Evolutionary conservation across 2,888 invertebrate genomes (phyloP).

Genomic region (Aleiodes alternator): DNA sequence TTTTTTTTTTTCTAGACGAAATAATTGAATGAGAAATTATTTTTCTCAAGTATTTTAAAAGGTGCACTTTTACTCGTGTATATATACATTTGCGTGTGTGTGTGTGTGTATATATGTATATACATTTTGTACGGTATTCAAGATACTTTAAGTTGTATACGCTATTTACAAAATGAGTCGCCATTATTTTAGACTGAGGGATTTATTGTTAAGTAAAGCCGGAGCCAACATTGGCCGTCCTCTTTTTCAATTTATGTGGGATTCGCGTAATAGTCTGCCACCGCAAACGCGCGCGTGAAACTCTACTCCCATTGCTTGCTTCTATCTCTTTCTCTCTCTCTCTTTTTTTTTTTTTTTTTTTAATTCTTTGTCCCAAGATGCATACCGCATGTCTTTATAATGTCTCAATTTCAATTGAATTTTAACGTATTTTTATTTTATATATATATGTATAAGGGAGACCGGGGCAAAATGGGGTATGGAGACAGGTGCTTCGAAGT

Average conservation of each 20-base stretch:
- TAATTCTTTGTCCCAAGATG: conserved; percentile 31
- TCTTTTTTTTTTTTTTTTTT: neutral
- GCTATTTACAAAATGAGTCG: conserved; percentile 75
- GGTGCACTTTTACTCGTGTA: conserved; percentile 8
- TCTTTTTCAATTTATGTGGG: conserved; percentile 72
- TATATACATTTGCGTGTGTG: conserved; percentile 9
- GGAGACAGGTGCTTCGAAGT: too few species aligned
- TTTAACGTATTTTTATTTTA: conserved; percentile 17
- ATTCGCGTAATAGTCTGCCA: conserved; percentile 73
- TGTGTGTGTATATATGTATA: neutral
- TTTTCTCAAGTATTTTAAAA: conserved; percentile 39
- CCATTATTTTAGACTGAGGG: conserved; percentile 72
- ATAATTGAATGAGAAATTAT: conserved; percentile 19
- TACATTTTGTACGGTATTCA: conserved; percentile 12
- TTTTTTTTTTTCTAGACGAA: too few species aligned
- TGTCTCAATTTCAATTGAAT: conserved; percentile 38
- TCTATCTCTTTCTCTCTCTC: conserved; percentile 5
- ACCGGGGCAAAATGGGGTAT: too few species aligned
- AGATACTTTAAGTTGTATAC: conserved; percentile 73
- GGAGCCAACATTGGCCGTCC: conserved; percentile 64
- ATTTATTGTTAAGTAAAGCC: conserved; percentile 74
- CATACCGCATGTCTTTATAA: conserved; percentile 45
- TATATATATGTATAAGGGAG: too few species aligned
- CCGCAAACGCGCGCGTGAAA: conserved; percentile 68
- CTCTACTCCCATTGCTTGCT: conserved; percentile 49